Conservation (phyloP, 2,113 vertebrate genomes). For the Paraplagusia blochii region DNA sequence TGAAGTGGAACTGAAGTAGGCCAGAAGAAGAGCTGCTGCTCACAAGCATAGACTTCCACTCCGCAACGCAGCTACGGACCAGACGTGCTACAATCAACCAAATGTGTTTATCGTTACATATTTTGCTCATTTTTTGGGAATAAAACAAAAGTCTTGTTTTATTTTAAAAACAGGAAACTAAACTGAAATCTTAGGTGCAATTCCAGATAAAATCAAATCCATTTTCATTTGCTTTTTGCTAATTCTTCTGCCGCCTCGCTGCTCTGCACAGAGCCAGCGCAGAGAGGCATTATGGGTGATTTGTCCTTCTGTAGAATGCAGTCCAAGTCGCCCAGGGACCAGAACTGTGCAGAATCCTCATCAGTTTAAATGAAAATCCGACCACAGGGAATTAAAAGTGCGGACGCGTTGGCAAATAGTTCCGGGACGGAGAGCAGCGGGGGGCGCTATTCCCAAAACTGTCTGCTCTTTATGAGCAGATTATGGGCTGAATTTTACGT, state of each 20-base stretch:
- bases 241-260: neutral
- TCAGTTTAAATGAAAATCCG: neutral
- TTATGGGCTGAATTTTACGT: no score
- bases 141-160: no score
- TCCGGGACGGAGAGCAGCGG: no score
- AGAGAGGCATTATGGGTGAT: neutral
- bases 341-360: neutral
- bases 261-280: slow-evolving; percentile 10
- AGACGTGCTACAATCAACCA: slow-evolving; percentile 4
- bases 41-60: slow-evolving; percentile 33
- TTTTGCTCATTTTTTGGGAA: no score
- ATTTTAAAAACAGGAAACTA: no score
- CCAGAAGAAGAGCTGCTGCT: slow-evolving; percentile 29
- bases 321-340: neutral
- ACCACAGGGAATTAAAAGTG: neutral
- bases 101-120: no score
- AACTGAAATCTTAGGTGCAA: no score
- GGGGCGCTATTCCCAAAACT: no score
- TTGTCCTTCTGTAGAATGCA: slow-evolving; percentile 9
- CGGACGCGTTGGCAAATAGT: neutral
- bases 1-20: slow-evolving; percentile 45
- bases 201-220: slow-evolving; percentile 15
- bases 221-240: slow-evolving; percentile 6
- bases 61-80: slow-evolving; percentile 26
- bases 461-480: no score